These are phyloP conservation scores for Melolontha melolontha DNA, from an alignment of 2,888 invertebrate species.

Conservation along the genomic window DNA sequence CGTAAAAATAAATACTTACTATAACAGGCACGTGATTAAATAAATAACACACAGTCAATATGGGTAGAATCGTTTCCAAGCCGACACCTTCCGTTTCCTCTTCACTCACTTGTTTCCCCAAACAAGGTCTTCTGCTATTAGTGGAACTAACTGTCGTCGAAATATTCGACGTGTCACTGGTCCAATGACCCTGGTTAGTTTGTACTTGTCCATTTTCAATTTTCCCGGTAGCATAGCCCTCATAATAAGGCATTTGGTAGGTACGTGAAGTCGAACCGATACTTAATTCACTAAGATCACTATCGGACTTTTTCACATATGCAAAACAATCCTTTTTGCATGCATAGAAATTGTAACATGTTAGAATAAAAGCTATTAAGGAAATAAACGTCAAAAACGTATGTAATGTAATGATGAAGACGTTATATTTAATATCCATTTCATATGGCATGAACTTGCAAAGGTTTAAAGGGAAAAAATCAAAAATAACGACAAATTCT, in stretches of 20 bases:
- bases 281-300: slow-evolving; percentile 63
- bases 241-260: slow-evolving; percentile 58
- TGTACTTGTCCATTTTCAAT: slow-evolving; percentile 26
- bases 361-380: slow-evolving; percentile 63
- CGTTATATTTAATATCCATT: slow-evolving; percentile 66
- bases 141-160: slow-evolving; percentile 70
- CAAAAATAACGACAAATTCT: slow-evolving; percentile 41
- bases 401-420: slow-evolving; percentile 68
- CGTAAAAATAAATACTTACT: slow-evolving; percentile 64
- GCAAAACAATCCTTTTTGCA: slow-evolving; percentile 58
- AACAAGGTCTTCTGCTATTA: slow-evolving; percentile 67
- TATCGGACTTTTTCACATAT: slow-evolving; percentile 63
- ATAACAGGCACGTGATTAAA: slow-evolving; percentile 72
- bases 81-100: slow-evolving; percentile 61
- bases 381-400: slow-evolving; percentile 66
- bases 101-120: slow-evolving; percentile 58
- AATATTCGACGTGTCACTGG: slow-evolving; percentile 66
- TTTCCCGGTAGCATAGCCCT: slow-evolving; percentile 58
- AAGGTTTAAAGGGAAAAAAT: slow-evolving; percentile 36
- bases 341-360: slow-evolving; percentile 59
- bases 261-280: slow-evolving; percentile 51
- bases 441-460: slow-evolving; percentile 67
- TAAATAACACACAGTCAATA: slow-evolving; percentile 70
- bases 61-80: slow-evolving; percentile 66
- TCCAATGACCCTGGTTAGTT: slow-evolving; percentile 52